Conservation (phyloP, 2,113 vertebrate genomes). For the Marcusenius ussheri region DNA sequence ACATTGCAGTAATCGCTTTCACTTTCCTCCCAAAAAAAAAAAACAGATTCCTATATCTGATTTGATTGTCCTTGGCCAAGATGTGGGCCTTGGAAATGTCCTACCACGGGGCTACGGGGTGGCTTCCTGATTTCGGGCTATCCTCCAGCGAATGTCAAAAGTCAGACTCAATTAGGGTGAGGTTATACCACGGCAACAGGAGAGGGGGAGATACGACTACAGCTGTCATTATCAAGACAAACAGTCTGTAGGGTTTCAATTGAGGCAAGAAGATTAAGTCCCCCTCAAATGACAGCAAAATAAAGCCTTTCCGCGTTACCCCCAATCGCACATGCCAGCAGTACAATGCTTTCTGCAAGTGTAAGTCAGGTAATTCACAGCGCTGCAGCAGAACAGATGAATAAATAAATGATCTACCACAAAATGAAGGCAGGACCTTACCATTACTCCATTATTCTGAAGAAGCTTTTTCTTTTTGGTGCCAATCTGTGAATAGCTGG, state of each 20-base stretch:
- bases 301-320: not conserved
- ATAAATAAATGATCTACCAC: not conserved
- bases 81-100: not conserved
- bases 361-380: not conserved
- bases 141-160: not conserved
- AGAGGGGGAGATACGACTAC: not conserved
- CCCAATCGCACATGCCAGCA: not conserved
- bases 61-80: not conserved
- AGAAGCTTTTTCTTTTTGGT: conserved; percentile 72
- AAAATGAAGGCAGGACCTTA: conserved; percentile 36
- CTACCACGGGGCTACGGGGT: not conserved
- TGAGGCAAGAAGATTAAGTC: not conserved
- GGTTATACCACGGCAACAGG: not conserved
- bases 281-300: not conserved
- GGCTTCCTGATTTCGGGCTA: not conserved
- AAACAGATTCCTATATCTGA: not conserved
- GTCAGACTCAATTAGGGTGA: not conserved
- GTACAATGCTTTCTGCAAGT: not conserved
- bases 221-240: not conserved
- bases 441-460: conserved; percentile 64
- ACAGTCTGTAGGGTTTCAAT: not conserved
- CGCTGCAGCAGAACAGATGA: not conserved
- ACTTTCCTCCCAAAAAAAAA: not conserved
- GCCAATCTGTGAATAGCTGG: conserved; percentile 83
- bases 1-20: not conserved